Percentiles rank a stretch among this genome's conserved stretches.
These are phyloP conservation scores for Chrysomela aeneicollis DNA, from an alignment of 2,888 invertebrate genomes.

Conservation along the genomic window DNA sequence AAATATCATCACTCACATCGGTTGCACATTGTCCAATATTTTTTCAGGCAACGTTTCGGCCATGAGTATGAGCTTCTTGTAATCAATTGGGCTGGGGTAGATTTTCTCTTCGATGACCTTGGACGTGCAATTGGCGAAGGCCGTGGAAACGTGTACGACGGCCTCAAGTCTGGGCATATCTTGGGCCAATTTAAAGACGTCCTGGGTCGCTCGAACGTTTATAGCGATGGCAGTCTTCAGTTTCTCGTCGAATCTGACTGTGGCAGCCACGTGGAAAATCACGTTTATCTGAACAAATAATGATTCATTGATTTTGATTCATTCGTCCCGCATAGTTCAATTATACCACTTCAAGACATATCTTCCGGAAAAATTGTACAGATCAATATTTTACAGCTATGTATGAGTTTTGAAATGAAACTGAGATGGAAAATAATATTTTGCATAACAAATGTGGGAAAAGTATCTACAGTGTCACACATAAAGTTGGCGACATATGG, in stretches of 20 bases:
- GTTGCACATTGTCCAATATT: constrained; percentile 65
- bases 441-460: no score
- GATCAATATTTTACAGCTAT: no score
- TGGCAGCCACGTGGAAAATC: constrained; percentile 68
- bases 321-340: no score
- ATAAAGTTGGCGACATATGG: no score
- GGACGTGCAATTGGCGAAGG: constrained; percentile 64
- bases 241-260: constrained; percentile 76
- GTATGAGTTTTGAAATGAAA: no score
- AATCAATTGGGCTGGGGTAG: constrained; percentile 65
- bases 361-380: no score
- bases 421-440: no score
- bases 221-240: constrained; percentile 76
- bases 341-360: no score
- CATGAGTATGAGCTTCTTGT: constrained; percentile 63
- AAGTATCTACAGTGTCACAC: no score
- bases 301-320: no score
- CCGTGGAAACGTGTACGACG: constrained; percentile 68
- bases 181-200: constrained; percentile 71
- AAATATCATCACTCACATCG: constrained; percentile 70
- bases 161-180: constrained; percentile 71
- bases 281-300: constrained; percentile 56
- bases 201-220: constrained; percentile 75
- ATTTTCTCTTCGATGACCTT: constrained; percentile 64
- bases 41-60: constrained; percentile 65